phyloP scores from a whole-genome alignment of 2,797 vertebrate species.

The Eulemur coronatus region DNA sequence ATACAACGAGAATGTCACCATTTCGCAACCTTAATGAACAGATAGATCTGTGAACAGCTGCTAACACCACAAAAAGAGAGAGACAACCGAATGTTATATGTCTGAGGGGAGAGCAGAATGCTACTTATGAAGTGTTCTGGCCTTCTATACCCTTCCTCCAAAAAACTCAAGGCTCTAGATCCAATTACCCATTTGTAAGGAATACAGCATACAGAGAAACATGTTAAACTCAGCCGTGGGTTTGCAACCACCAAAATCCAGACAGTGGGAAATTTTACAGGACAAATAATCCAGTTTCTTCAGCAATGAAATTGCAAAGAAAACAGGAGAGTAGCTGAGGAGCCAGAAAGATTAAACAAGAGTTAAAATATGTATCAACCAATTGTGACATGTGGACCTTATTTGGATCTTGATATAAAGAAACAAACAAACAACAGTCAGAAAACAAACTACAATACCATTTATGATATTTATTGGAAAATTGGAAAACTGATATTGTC shows the following conservation, averaged over 20 bases:
- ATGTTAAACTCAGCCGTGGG: not conserved
- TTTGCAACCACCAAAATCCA: not conserved
- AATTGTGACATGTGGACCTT: not conserved
- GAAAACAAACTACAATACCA: not conserved
- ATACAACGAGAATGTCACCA: not conserved
- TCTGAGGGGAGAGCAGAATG: not conserved
- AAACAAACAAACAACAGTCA: not conserved
- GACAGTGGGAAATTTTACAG: not conserved
- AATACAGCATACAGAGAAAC: not conserved
- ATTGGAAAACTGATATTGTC: not conserved
- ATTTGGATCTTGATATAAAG: not conserved
- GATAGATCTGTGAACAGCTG: not conserved
- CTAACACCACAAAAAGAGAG: not conserved
- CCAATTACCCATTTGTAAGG: not conserved
- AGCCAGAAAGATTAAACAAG: not conserved
- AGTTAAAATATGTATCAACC: not conserved
- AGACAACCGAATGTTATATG: not conserved
- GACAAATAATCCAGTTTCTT: not conserved
- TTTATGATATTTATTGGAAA: not conserved
- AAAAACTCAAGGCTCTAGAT: not conserved
- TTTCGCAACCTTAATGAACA: not conserved
- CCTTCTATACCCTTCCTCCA: fast-evolving
- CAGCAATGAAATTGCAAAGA: not conserved
- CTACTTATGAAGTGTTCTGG: not conserved
- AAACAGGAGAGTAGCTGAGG: not conserved